Percentiles rank a stretch among this genome's conserved stretches.
Conservation (phyloP, 2,113 vertebrate genomes). For the human (Homo sapiens) region DNA sequence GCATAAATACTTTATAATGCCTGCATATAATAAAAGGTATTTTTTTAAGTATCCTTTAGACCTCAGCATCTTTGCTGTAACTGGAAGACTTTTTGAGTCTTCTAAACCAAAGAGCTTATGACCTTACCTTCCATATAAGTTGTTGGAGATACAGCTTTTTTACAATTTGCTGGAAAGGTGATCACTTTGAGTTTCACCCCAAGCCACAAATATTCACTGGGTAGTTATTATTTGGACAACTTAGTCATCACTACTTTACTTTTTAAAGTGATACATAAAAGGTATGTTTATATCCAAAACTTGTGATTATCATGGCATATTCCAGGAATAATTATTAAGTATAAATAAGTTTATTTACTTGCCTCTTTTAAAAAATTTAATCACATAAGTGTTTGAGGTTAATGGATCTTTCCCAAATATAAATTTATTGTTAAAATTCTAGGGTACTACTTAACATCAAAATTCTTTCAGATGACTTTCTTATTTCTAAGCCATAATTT, state of each 20-base stretch:
- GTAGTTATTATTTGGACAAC: slow-evolving; percentile 3
- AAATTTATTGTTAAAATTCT: neutral
- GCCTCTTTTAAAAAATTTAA: neutral
- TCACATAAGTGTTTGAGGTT: neutral
- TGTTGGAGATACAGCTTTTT: neutral
- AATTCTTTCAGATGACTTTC: neutral
- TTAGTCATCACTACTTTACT: neutral
- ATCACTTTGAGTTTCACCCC: neutral
- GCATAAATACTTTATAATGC: neutral
- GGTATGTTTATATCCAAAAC: neutral
- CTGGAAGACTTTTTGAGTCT: neutral
- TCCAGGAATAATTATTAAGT: neutral
- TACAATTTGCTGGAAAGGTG: neutral
- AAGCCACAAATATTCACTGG: neutral
- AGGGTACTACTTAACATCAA: neutral
- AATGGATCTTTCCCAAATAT: neutral
- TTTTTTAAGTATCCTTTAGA: neutral
- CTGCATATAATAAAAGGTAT: neutral
- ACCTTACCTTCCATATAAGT: neutral
- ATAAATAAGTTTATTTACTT: neutral
- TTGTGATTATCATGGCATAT: neutral
- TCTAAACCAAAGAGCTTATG: neutral
- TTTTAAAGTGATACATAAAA: neutral
- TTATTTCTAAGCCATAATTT: slow-evolving; percentile 12
- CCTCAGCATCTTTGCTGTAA: neutral